phyloP scores from a whole-genome alignment of 2,113 vertebrate genomes.

The Triplophysa tibetana region DNA sequence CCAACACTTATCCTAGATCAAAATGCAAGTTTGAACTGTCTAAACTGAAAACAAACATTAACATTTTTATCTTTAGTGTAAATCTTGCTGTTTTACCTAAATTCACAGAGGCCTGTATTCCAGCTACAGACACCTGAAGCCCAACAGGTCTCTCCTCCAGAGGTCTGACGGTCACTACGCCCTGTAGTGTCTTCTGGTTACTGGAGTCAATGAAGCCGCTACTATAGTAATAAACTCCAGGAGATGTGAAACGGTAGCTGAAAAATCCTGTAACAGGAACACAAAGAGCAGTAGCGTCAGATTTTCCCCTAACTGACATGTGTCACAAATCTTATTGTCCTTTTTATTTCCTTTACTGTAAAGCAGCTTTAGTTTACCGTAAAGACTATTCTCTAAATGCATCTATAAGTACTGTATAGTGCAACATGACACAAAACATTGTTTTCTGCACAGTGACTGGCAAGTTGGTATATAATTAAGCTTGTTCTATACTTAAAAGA shows the following conservation, averaged over 20 bases:
- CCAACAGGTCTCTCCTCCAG: slow-evolving; percentile 54
- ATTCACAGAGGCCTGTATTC: slow-evolving; percentile 64
- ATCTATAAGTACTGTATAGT: too few relatives aligned
- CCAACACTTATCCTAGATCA: too few relatives aligned
- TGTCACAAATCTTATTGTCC: neutral
- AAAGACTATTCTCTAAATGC: neutral
- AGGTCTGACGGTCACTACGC: slow-evolving; percentile 71
- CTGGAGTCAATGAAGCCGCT: slow-evolving; percentile 73
- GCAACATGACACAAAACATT: too few relatives aligned
- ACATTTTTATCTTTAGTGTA: too few relatives aligned
- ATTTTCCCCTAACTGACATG: neutral
- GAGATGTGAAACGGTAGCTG: slow-evolving; percentile 75
- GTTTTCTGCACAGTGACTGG: neutral
- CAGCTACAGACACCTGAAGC: slow-evolving; percentile 66
- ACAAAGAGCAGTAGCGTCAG: neutral
- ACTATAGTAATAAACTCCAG: slow-evolving; percentile 81
- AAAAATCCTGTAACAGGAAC: slow-evolving; percentile 70
- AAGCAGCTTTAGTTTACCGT: neutral
- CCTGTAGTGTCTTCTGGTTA: slow-evolving; percentile 69
- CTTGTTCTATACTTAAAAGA: too few relatives aligned
- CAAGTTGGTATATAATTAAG: neutral
- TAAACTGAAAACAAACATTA: too few relatives aligned
- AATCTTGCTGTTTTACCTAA: slow-evolving; percentile 57
- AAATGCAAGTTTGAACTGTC: too few relatives aligned
- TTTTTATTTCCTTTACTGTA: neutral